phyloP scores from a whole-genome alignment of 2,113 vertebrate species.

The Macrotis lagotis region DNA sequence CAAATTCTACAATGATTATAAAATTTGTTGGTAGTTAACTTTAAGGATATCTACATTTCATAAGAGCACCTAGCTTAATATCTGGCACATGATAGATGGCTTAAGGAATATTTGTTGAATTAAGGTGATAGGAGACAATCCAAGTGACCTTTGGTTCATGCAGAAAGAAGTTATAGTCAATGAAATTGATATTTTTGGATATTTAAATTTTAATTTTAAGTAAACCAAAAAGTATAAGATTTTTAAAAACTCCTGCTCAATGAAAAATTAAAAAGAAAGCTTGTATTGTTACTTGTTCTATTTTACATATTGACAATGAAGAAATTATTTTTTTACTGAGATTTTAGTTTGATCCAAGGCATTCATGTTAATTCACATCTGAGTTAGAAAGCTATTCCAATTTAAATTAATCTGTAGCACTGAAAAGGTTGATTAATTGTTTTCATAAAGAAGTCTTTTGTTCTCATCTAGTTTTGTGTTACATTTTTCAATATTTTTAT shows the following conservation, averaged over 20 bases:
- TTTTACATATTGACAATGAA: conserved; percentile 58
- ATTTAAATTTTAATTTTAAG: conserved; percentile 36
- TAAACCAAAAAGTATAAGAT: conserved; percentile 60
- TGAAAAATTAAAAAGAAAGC: conserved; percentile 58
- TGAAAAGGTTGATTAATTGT: conserved; percentile 76
- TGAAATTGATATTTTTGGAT: conserved; percentile 46
- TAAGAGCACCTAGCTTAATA: neutral
- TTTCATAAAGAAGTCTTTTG: conserved; percentile 64
- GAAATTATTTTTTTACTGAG: conserved; percentile 62
- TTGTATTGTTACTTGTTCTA: conserved; percentile 54
- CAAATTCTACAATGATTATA: conserved; percentile 51
- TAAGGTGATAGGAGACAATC: conserved; percentile 43
- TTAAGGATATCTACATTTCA: neutral
- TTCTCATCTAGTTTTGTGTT: conserved; percentile 76
- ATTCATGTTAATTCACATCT: conserved; percentile 71
- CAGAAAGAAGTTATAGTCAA: conserved; percentile 67
- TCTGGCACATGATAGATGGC: neutral
- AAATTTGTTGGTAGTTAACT: neutral
- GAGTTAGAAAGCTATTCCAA: conserved; percentile 76
- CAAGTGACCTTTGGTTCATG: conserved; percentile 72
- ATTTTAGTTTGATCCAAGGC: conserved; percentile 78
- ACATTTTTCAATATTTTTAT: conserved; percentile 77
- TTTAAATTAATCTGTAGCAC: conserved; percentile 69
- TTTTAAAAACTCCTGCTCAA: conserved; percentile 63
- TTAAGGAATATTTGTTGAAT: neutral